Conservation (phyloP, 2,888 invertebrate genomes). For the Myopa testacea region DNA sequence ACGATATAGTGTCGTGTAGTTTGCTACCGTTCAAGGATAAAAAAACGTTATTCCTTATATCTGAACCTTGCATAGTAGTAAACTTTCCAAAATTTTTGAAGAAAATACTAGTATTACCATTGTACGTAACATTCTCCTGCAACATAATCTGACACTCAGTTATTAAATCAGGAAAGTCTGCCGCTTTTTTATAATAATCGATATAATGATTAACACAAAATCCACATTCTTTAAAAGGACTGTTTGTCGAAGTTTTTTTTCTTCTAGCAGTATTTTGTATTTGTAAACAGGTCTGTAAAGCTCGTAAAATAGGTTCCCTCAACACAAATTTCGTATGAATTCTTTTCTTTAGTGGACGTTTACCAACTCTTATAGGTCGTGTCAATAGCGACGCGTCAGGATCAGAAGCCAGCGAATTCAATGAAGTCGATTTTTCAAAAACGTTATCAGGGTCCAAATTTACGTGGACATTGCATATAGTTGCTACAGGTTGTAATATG, state of each 20-base stretch:
- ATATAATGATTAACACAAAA: background rate
- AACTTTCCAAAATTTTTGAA: constrained; percentile 51
- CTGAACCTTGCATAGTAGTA: constrained; percentile 52
- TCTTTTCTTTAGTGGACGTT: constrained; percentile 51
- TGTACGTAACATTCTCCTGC: constrained; percentile 53
- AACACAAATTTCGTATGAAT: constrained; percentile 49
- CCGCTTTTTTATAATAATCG: background rate
- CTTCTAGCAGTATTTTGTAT: constrained; percentile 44
- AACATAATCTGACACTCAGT: constrained; percentile 59
- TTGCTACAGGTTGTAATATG: constrained; percentile 39
- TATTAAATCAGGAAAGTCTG: constrained; percentile 60
- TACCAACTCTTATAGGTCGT: constrained; percentile 50
- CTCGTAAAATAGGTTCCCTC: constrained; percentile 56
- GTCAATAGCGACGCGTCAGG: constrained; percentile 22
- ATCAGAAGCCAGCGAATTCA: background rate
- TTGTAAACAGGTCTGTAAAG: constrained; percentile 48
- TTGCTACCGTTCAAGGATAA: background rate
- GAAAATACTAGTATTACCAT: constrained; percentile 46
- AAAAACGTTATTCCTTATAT: constrained; percentile 37
- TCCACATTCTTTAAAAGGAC: background rate
- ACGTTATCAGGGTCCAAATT: constrained; percentile 59
- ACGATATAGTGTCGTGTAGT: background rate
- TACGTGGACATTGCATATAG: constrained; percentile 51
- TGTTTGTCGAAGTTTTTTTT: constrained; percentile 19
- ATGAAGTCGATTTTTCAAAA: constrained; percentile 49